phyloP scores from a whole-genome alignment of 2,797 vertebrate genomes.

The Prunella strophiata region DNA sequence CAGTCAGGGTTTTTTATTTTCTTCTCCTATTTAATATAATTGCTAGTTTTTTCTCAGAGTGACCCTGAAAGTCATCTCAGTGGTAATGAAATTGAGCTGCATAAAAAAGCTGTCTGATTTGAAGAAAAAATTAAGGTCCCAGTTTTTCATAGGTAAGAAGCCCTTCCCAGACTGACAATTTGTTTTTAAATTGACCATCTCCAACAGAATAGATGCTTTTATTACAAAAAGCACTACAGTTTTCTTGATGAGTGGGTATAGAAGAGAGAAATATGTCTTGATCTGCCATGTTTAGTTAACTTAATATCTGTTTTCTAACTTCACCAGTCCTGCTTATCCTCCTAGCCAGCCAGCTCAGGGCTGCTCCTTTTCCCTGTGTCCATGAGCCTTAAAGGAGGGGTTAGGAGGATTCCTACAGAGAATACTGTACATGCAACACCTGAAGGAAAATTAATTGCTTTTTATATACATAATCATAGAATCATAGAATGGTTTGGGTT shows the following conservation, averaged over 20 bases:
- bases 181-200: conserved; percentile 28
- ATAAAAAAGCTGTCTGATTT: conserved; percentile 49
- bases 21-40: conserved; percentile 58
- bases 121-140: conserved; percentile 30
- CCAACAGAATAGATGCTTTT: neutral
- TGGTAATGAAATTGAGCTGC: conserved; percentile 46
- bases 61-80: conserved; percentile 46
- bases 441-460: neutral
- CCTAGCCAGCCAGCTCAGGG: neutral
- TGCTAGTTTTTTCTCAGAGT: conserved; percentile 20
- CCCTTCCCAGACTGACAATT: conserved; percentile 6
- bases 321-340: neutral
- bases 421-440: neutral
- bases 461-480: neutral
- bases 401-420: neutral
- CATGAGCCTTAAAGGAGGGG: neutral
- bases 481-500: neutral
- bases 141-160: conserved; percentile 33
- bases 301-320: neutral
- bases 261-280: neutral
- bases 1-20: conserved; percentile 39
- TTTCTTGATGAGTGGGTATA: neutral
- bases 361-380: neutral
- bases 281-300: neutral
- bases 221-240: neutral